phyloP scores from a whole-genome alignment of 92 coral and sea anemone species.

The Parazoanthus darwini region DNA sequence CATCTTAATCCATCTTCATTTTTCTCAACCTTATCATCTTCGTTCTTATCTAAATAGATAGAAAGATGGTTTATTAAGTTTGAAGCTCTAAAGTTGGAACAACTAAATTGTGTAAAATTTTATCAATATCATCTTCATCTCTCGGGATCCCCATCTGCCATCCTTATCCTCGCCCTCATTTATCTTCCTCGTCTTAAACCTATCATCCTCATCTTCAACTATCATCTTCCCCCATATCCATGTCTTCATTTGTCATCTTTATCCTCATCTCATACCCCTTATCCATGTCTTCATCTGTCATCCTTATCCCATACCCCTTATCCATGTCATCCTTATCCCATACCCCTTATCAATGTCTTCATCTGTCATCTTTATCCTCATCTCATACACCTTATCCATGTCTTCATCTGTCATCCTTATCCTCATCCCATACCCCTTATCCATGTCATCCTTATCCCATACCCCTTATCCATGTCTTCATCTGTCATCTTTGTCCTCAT shows the following conservation, averaged over 20 bases:
- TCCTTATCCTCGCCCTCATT: background rate
- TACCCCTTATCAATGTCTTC: background rate
- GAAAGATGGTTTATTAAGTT: too few relatives aligned
- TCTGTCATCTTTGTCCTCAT: background rate
- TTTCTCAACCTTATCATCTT: background rate
- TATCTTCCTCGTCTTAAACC: background rate
- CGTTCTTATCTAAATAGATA: background rate
- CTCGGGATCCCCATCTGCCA: background rate
- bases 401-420: background rate
- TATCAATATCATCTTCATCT: background rate
- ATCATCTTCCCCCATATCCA: background rate
- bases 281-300: background rate
- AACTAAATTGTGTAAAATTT: too few relatives aligned
- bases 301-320: too few relatives aligned
- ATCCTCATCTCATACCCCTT: background rate
- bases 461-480: background rate
- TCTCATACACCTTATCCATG: too few relatives aligned
- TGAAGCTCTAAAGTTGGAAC: too few relatives aligned
- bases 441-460: background rate
- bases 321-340: background rate
- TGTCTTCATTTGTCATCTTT: background rate
- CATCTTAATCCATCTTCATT: background rate
- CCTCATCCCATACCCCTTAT: background rate
- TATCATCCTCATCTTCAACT: background rate
- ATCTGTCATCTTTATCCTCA: background rate